Evolutionary conservation across 2,797 vertebrate genomes (phyloP), one percentile per base, ranked within the genome.

Genomic region (Percopsis omiscomaycus): DNA sequence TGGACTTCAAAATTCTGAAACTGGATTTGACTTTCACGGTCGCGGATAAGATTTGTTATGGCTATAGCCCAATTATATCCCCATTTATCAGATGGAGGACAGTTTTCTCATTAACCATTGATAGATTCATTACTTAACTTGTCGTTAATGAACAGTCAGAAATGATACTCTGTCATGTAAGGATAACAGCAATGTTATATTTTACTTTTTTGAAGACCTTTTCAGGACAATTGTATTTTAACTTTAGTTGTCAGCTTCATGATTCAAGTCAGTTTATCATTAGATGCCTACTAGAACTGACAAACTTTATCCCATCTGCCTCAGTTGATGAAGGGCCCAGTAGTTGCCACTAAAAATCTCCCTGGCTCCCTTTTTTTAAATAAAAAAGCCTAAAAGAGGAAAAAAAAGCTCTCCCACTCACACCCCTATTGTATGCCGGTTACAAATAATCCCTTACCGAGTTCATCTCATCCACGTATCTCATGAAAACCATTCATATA

Each of bases 401-500:
- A 29, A 16, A 51, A 58, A 2, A 56, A 67, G 29, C 61, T 57
- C 73, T 55, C 66, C 4, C 22, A 29, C 58, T 78, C 54, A 73
- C 80, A 68, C 61, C 56, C 70, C 73, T 49, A 67, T 59, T 84
- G 74, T 79, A 79, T 80, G 77, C 71, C 73, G 58, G 53, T 65
- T 69, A 65, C n/a, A 42, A 78, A 83, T 82, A 84, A 81, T 86
- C 71, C 66, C 63, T 42, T 16, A 68, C 77, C 68, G 76, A 84
- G 77, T 84, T 83, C 73, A 85, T 82, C 75, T 82, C 51, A 68
- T 66, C 73, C 69, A 77, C 78, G 80, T 44, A 64, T 85, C 75
- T 80, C 60, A 68, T 71, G 75, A 67, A 81, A 86, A 75, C 73
- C 69, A 64, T 82, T 86, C 86, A 71, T 71, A 78, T 75, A 75